These are phyloP conservation scores for Chromis chromis DNA, from an alignment of 2,797 vertebrate species.

Conservation along the genomic window DNA sequence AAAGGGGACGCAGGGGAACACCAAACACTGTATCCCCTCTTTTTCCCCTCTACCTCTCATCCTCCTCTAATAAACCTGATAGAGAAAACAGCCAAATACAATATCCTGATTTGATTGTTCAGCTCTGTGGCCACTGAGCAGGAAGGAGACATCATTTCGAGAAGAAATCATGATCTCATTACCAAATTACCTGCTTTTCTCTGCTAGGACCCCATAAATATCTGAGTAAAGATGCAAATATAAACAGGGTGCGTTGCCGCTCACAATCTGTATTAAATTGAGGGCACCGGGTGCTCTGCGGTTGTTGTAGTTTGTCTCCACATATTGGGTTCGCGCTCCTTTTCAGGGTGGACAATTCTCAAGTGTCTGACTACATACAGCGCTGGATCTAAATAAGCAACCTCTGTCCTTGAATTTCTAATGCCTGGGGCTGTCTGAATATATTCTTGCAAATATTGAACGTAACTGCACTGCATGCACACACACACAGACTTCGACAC, in stretches of 20 bases:
- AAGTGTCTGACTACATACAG: constrained; percentile 15
- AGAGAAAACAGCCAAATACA: constrained; percentile 9
- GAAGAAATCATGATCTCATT: constrained; percentile 39
- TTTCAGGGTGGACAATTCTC: constrained; percentile 30
- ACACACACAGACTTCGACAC: background rate
- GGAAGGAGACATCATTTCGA: constrained; percentile 8
- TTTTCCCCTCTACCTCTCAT: background rate
- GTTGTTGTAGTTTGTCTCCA: constrained; percentile 4
- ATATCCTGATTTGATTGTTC: constrained; percentile 22
- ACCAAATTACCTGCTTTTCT: constrained; percentile 28
- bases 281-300: background rate
- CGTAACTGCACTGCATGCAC: background rate
- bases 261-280: constrained; percentile 32
- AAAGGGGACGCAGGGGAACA: background rate
- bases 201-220: constrained; percentile 42
- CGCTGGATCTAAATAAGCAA: constrained; percentile 15
- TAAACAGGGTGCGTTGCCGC: constrained; percentile 24
- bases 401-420: constrained; percentile 38
- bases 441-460: constrained; percentile 11
- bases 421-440: constrained; percentile 17
- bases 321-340: constrained; percentile 24
- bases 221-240: constrained; percentile 39
- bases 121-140: background rate
- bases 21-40: background rate
- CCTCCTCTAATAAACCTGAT: constrained; percentile 8